These are phyloP conservation scores for Drosophila takahashii DNA, from an alignment of 1,140 invertebrate genomes.

Conservation along the genomic window DNA sequence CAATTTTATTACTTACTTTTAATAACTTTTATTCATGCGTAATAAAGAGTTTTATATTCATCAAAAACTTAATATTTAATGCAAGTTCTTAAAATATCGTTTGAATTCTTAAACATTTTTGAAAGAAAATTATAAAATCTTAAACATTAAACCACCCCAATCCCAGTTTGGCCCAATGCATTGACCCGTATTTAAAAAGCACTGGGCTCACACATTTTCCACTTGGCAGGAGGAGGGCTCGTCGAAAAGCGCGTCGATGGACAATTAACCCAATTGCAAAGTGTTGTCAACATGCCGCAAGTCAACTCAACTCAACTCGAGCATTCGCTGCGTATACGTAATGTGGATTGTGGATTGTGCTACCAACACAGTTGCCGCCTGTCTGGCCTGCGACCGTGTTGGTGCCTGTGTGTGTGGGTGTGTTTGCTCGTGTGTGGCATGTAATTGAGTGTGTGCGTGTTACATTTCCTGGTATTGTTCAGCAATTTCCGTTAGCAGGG, in stretches of 20 bases:
- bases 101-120: background rate
- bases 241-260: slow-evolving; percentile 61
- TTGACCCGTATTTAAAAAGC: slow-evolving; percentile 68
- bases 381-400: slow-evolving; percentile 9
- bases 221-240: slow-evolving; percentile 16
- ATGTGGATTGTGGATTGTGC: slow-evolving; percentile 34
- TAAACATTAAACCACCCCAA: background rate
- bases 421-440: slow-evolving; percentile 30
- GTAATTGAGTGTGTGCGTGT: slow-evolving; percentile 63
- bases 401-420: slow-evolving; percentile 11
- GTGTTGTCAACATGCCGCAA: slow-evolving; percentile 77
- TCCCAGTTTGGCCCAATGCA: slow-evolving; percentile 28
- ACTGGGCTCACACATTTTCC: slow-evolving; percentile 16
- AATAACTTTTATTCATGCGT: too few relatives aligned
- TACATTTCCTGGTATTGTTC: slow-evolving; percentile 74
- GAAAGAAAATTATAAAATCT: background rate
- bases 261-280: slow-evolving; percentile 82
- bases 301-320: slow-evolving; percentile 64
- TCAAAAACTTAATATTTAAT: too few relatives aligned
- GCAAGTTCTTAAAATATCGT: too few relatives aligned
- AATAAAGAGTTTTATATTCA: too few relatives aligned
- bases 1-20: too few relatives aligned
- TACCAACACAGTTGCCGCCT: slow-evolving; percentile 18
- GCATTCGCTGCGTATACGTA: slow-evolving; percentile 70
- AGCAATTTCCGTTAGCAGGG: slow-evolving; percentile 70